Percentiles rank a stretch among this genome's conserved stretches.
Evolutionary conservation across 2,888 invertebrate species (phyloP).

Genomic region (Augochlorella aurata): DNA sequence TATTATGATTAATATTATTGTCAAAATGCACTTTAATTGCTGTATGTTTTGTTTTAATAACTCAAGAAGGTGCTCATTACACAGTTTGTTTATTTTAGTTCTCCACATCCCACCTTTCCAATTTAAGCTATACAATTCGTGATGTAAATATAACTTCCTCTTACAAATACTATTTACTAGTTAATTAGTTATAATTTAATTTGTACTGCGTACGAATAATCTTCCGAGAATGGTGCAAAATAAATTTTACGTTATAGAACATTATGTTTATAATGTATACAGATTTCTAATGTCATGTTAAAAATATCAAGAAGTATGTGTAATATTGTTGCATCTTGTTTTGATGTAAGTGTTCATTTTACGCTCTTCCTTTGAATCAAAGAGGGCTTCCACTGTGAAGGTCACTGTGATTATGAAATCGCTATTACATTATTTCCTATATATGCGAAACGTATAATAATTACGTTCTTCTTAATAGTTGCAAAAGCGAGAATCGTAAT

Average conservation of each 20-base stretch:
- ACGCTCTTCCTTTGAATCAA: slow-evolving; percentile 49
- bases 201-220: slow-evolving; percentile 13
- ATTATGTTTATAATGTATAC: slow-evolving; percentile 40
- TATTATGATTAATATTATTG: slow-evolving; percentile 26
- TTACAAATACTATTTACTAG: slow-evolving; percentile 26
- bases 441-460: slow-evolving; percentile 9
- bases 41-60: slow-evolving; percentile 36
- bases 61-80: slow-evolving; percentile 46
- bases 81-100: slow-evolving; percentile 31
- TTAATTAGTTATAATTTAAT: slow-evolving; percentile 21
- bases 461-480: slow-evolving; percentile 21
- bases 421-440: slow-evolving; percentile 24
- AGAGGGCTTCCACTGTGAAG: slow-evolving; percentile 64
- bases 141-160: slow-evolving; percentile 4
- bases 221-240: slow-evolving; percentile 44
- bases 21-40: slow-evolving; percentile 30
- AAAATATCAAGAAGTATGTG: slow-evolving; percentile 25
- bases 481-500: slow-evolving; percentile 42
- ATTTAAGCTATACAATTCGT: slow-evolving; percentile 36
- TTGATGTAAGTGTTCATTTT: slow-evolving; percentile 39
- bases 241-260: slow-evolving; percentile 31
- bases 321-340: slow-evolving; percentile 41
- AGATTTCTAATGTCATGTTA: slow-evolving; percentile 47
- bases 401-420: slow-evolving; percentile 46
- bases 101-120: slow-evolving; percentile 30